These are phyloP conservation scores for Bombylius major DNA, from an alignment of 2,888 invertebrate species.

Conservation along the genomic window DNA sequence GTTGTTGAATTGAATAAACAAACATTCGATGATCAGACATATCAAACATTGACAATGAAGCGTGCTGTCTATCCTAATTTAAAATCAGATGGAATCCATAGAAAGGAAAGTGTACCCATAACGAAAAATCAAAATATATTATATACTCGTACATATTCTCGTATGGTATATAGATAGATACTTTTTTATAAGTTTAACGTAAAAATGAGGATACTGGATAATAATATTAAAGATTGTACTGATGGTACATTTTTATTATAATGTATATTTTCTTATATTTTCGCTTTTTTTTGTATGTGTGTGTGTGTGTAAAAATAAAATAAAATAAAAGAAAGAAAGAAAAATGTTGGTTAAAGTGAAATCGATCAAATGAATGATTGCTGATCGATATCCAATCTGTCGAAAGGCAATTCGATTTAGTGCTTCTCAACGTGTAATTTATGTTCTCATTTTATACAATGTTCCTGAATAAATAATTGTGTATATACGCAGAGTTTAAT, in stretches of 20 bases:
- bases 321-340: no score
- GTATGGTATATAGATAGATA: background rate
- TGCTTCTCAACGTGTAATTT: conserved; percentile 12
- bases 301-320: no score
- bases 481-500: no score
- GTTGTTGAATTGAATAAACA: background rate
- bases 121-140: no score
- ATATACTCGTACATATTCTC: no score
- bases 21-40: background rate
- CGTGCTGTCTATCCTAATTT: conserved; percentile 11
- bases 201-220: no score
- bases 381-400: conserved; percentile 17
- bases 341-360: background rate
- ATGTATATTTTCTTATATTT: no score
- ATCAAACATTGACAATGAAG: background rate
- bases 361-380: conserved; percentile 13
- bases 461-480: conserved; percentile 1
- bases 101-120: background rate
- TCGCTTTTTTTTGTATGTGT: no score
- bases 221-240: no score
- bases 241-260: no score
- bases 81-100: background rate
- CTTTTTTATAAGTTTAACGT: no score
- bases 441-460: conserved; percentile 13
- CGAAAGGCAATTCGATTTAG: conserved; percentile 15